A percentile compares a stretch with the other conserved stretches of the same genome.
Evolutionary conservation across 2,797 vertebrate genomes (phyloP).

Genomic region (Melanogrammus aeglefinus): DNA sequence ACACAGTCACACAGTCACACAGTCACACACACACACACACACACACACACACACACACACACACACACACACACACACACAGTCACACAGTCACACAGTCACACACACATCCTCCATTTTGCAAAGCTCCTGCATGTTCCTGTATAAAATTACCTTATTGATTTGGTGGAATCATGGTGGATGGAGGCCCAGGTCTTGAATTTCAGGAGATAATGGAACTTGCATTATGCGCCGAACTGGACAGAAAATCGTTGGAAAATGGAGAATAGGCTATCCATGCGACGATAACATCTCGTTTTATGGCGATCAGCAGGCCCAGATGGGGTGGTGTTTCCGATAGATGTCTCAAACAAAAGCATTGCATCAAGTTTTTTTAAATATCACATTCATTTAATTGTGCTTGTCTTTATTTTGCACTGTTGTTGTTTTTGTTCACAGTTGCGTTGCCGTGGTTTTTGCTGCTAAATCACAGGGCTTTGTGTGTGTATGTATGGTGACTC

Average conservation of each 20-base stretch:
- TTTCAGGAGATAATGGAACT: constrained; percentile 69
- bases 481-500: neutral
- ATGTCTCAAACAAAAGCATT: neutral
- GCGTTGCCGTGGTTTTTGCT: neutral
- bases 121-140: constrained; percentile 50
- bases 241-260: constrained; percentile 68
- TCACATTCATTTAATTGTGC: neutral
- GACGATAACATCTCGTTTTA: constrained; percentile 29
- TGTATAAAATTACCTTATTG: constrained; percentile 68
- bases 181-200: constrained; percentile 60
- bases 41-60: no score
- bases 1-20: neutral
- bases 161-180: constrained; percentile 61
- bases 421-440: neutral
- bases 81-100: neutral
- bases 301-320: neutral
- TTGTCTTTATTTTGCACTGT: neutral
- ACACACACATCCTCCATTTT: neutral
- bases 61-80: no score
- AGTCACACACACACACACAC: no score
- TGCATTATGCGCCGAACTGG: constrained; percentile 48
- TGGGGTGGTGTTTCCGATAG: neutral
- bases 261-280: constrained; percentile 46
- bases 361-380: neutral
- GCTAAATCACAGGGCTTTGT: neutral